Base-by-base conservation (phyloP, 2,113 vertebrate species). In the Sterna hirundo region DNA sequence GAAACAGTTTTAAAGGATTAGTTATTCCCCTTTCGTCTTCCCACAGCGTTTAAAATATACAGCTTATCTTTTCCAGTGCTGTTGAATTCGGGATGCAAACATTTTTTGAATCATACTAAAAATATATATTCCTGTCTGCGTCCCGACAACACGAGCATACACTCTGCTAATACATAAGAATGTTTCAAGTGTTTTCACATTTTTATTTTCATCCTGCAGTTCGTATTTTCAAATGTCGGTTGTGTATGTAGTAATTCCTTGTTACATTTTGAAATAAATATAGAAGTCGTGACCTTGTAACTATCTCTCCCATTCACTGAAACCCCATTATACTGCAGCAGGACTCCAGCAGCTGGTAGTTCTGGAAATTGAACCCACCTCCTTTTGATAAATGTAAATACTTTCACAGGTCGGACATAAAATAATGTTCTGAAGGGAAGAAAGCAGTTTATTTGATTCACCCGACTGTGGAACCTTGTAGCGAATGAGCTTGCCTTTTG, bases 211-310 rank as follows among this genome's bases (percentile, higher is more conserved):
- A 65, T 82, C 38, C 84, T 34, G 62, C 77, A 69, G 65, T 57
- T 76, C 34, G 4, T 92, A 27, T 68, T 88, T 85, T 66, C 76
- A 19, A 81, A 52, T 68, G 62, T 66, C 52, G 32, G 49, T 36
- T 34, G n/a, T 40, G 38, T 20, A 40, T 10, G 36, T 84, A 91
- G 94, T 76, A 89, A 96, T 92, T 97, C 94, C 55, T 61, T 71
- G 68, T 32, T 96, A 46, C 70, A 55, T 95, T 97, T 94, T 86
- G 85, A 85, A 94, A 95, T 83, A 93, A 90, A 92, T 86, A 76
- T 42, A 44, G 71, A 90, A 96, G 96, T 87, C 62, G 16, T 97
- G 97, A 98, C 97, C 96, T 97, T 97, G 97, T 79, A 94, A 90
- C 89, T 97, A 11, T 83, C 92, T 92, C 90, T 85, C 84, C 38